Evolutionary conservation across 1,140 invertebrate species (phyloP).

Genomic region (Myzus persicae): DNA sequence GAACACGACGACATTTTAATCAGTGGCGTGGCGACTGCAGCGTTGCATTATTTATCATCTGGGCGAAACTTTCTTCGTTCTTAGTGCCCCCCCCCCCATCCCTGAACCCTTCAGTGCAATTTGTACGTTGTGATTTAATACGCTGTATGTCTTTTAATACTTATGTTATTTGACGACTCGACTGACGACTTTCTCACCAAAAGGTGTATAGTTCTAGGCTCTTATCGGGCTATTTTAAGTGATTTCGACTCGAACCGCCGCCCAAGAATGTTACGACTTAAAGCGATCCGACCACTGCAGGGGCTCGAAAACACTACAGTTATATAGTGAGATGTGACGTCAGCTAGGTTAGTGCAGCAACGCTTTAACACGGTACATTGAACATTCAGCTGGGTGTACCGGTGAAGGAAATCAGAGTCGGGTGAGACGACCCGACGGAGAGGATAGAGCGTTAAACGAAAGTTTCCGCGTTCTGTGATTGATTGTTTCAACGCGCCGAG

Average conservation of each 20-base stretch:
- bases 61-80: too few species aligned
- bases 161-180: not conserved
- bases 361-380: too few species aligned
- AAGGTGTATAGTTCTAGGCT: not conserved
- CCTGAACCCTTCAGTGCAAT: too few species aligned
- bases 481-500: slow-evolving; percentile 38
- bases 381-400: not conserved
- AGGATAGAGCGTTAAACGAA: slow-evolving; percentile 41
- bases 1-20: too few species aligned
- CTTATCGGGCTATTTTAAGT: not conserved
- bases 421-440: not conserved
- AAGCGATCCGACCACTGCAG: not conserved
- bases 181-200: too few species aligned
- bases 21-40: too few species aligned
- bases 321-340: not conserved
- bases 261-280: not conserved
- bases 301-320: not conserved
- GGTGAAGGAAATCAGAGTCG: slow-evolving; percentile 29
- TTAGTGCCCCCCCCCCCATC: too few species aligned
- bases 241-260: not conserved
- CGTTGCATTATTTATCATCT: too few species aligned
- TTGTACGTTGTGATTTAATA: too few species aligned
- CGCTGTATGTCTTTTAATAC: too few species aligned
- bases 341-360: not conserved
- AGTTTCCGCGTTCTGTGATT: slow-evolving; percentile 57